Evolutionary conservation across 2,113 vertebrate genomes (phyloP), one percentile per base, ranked within the genome.

Genomic region (Ciconia boyciana): DNA sequence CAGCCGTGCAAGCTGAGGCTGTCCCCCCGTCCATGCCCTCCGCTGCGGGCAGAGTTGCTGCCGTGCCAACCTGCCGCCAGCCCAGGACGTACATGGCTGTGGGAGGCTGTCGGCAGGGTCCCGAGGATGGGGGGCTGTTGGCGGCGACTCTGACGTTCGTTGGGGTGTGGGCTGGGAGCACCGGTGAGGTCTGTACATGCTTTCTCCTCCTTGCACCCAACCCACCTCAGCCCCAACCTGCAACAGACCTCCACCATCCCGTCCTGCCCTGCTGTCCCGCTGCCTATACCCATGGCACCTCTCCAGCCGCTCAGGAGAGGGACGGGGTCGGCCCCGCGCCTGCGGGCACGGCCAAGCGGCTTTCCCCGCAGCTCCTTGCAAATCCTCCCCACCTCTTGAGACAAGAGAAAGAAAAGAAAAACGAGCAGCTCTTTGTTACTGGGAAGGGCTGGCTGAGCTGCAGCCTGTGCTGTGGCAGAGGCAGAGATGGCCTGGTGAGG

Each of bases 371-470:
- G 79, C 54, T 83, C 90, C 83, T 83, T 92, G n/a, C 52, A 32
- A 29, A n/a, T 61, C 43, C 52, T 8, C 7, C 10, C 48, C 16
- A 22, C 52, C 54, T 72, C 58, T 16, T 61, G 52, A 89, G 52
- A 84, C 75, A 39, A 89, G 76, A 90, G 72, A 89, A 95, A 96
- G 96, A 96, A 97, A 97, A 97, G 94, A 93, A 96, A 96, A 97
- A 86, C 36, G n/a, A 97, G 78, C 1, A 1, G 77, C 95, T 79
- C 77, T 94, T 87, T 0, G 0, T 61, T 62, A 21, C 21, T 10
- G 28, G 39, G 61, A 75, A 76, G 39, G 72, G 46, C 76, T 81
- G 76, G 48, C 46, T 83, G 34, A 94, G 48, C 39, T 70, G 71
- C 43, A 41, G 32, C 71, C 80, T 46, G 15, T 32, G 57, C 80